Percentiles rank a stretch among this genome's conserved stretches.
phyloP scores from a whole-genome alignment of 2,888 invertebrate genomes.

The Sipunculus nudus region DNA sequence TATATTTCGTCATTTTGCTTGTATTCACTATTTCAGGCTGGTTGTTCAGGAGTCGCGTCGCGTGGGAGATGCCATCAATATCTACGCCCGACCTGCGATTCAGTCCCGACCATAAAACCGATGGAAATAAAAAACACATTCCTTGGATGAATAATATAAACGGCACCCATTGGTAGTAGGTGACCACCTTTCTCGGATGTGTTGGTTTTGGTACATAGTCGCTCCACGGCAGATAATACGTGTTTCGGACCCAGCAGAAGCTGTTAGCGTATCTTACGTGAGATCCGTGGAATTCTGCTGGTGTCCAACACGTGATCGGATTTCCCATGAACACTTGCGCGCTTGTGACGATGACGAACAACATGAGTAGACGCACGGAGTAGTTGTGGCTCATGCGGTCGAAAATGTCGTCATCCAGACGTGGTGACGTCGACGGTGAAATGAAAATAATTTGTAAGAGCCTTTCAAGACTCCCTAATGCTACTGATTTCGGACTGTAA shows the following conservation, averaged over 20 bases:
- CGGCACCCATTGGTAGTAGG: conserved; percentile 25
- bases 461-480: no score
- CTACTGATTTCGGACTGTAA: no score
- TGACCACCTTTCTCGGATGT: background rate
- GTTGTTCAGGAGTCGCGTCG: no score
- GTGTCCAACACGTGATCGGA: conserved; percentile 25
- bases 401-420: no score
- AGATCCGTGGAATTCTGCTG: conserved; percentile 19
- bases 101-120: background rate
- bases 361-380: no score
- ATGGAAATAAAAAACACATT: background rate
- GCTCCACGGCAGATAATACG: conserved; percentile 28
- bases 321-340: conserved; percentile 1
- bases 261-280: conserved; percentile 23
- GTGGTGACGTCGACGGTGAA: no score
- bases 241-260: conserved; percentile 34
- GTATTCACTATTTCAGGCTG: no score
- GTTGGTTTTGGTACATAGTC: conserved; percentile 24
- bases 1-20: no score
- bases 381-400: no score
- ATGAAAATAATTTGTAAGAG: no score
- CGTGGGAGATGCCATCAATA: background rate
- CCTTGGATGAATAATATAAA: conserved; percentile 20
- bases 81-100: background rate
- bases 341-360: no score